Evolutionary conservation across 2,797 vertebrate genomes (phyloP).

Genomic region (Myioborus miniatus): DNA sequence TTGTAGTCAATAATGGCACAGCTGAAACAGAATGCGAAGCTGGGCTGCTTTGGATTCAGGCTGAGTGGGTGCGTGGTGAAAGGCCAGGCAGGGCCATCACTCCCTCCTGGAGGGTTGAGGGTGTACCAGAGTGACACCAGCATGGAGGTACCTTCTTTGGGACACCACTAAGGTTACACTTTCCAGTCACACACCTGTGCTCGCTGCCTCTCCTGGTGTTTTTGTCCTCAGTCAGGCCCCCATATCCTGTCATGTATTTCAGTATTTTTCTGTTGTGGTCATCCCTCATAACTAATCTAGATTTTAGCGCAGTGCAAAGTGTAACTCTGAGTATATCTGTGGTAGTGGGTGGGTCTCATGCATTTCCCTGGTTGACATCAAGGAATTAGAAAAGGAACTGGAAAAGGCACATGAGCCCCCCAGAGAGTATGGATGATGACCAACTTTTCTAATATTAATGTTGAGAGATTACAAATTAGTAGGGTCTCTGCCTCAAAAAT

Average conservation of each 20-base stretch:
- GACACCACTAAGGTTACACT: accelerated
- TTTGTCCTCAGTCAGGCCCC: background rate
- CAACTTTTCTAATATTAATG: background rate
- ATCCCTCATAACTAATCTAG: background rate
- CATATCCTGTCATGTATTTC: accelerated
- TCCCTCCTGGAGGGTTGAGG: background rate
- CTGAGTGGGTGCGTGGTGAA: accelerated
- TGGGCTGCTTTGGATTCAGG: background rate
- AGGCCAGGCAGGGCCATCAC: background rate
- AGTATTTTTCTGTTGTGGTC: background rate
- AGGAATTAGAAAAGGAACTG: background rate
- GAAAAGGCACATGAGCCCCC: background rate
- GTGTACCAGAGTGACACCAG: background rate
- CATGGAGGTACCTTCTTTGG: background rate
- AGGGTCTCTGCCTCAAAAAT: background rate
- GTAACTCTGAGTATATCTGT: background rate
- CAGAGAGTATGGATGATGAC: background rate
- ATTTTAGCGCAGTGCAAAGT: accelerated
- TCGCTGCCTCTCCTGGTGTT: background rate
- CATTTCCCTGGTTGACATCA: background rate
- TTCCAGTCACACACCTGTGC: background rate
- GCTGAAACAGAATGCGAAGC: background rate
- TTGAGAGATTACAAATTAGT: background rate
- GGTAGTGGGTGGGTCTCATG: background rate
- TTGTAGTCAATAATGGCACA: background rate